A percentile compares a stretch with the other conserved stretches of the same genome.
phyloP scores from a whole-genome alignment of 2,113 vertebrate species.

The Thamnophis sirtalis region DNA sequence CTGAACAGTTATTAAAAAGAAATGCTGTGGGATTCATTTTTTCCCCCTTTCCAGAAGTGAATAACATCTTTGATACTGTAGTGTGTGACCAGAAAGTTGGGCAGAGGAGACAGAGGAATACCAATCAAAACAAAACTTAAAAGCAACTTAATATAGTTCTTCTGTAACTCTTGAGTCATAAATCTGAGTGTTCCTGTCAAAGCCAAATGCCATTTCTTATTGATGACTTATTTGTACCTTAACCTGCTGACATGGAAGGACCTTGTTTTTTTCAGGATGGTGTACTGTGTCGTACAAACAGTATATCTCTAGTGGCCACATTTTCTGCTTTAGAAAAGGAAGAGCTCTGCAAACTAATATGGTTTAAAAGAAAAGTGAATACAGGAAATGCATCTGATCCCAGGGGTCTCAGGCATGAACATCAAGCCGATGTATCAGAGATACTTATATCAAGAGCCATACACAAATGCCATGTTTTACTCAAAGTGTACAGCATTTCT shows the following conservation, averaged over 20 bases:
- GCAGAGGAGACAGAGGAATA: constrained; percentile 11
- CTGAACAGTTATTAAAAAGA: constrained; percentile 96
- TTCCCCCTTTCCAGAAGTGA: constrained; percentile 58
- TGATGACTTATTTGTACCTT: background rate
- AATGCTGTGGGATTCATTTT: constrained; percentile 74
- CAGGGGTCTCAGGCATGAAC: background rate
- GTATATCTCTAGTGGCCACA: background rate
- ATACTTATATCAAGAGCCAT: background rate
- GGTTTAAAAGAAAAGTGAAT: background rate
- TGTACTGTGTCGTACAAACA: background rate
- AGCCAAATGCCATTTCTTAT: constrained; percentile 1
- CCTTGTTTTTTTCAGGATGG: constrained; percentile 2
- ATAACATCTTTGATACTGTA: constrained; percentile 56
- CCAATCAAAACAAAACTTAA: background rate
- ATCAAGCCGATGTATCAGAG: background rate
- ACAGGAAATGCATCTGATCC: background rate
- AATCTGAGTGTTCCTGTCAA: background rate
- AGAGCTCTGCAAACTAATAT: background rate
- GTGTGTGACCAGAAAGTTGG: constrained; percentile 9
- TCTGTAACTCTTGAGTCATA: constrained; percentile 9
- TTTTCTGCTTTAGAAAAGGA: background rate
- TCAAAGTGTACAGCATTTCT: background rate
- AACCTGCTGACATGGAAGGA: background rate
- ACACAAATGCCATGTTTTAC: background rate
- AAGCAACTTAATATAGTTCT: background rate